These are phyloP conservation scores for Mesoligia furuncula DNA, from an alignment of 2,888 invertebrate species.

Conservation along the genomic window DNA sequence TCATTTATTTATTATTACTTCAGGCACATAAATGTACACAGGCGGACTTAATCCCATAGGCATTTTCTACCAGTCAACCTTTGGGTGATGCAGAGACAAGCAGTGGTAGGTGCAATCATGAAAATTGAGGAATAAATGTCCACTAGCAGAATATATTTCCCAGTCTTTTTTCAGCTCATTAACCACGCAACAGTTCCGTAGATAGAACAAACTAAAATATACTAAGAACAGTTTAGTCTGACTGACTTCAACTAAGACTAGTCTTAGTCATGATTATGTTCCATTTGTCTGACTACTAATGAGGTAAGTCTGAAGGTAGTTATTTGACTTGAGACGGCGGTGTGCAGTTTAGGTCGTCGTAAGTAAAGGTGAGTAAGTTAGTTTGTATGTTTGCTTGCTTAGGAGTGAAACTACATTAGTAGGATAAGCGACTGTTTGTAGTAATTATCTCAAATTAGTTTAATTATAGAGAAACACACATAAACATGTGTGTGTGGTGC, in stretches of 20 bases:
- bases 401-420: not conserved
- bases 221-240: constrained; percentile 20
- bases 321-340: constrained; percentile 13
- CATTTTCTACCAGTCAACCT: too few relatives aligned
- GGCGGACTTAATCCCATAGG: too few relatives aligned
- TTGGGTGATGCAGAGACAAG: too few relatives aligned
- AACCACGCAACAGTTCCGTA: not conserved
- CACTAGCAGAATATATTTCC: too few relatives aligned
- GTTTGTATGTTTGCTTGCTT: not conserved
- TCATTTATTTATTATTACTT: too few relatives aligned
- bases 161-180: not conserved
- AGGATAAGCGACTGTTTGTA: not conserved
- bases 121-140: too few relatives aligned
- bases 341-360: not conserved
- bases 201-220: constrained; percentile 9
- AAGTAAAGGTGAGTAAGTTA: constrained; percentile 11
- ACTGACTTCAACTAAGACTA: constrained; percentile 12
- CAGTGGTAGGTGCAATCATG: too few relatives aligned
- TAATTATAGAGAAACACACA: not conserved
- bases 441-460: not conserved
- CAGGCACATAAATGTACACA: too few relatives aligned
- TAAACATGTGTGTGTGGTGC: too few relatives aligned
- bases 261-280: constrained; percentile 21
- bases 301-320: constrained; percentile 34
- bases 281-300: constrained; percentile 37